phyloP scores from a whole-genome alignment of 1,140 invertebrate species.

The Eriocheir sinensis region DNA sequence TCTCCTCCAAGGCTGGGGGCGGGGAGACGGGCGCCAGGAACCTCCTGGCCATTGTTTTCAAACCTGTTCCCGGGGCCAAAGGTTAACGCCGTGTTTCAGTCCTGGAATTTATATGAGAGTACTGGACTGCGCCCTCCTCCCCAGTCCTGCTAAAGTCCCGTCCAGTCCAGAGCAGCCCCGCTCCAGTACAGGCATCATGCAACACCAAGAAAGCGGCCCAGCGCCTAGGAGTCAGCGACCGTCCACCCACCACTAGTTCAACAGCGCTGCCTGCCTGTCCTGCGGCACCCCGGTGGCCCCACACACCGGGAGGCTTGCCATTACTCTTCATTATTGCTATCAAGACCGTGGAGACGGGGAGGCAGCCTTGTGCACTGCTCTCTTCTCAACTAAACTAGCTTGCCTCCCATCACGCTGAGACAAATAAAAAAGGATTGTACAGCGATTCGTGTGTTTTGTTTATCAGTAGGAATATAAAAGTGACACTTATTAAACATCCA shows the following conservation, averaged over 20 bases:
- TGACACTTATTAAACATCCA: not conserved
- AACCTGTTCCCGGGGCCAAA: conserved; percentile 11
- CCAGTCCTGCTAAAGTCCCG: not conserved
- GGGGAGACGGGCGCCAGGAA: not conserved
- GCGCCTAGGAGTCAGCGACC: not conserved
- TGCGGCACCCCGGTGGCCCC: not conserved
- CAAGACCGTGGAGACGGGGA: not conserved
- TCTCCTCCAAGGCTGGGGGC: not conserved
- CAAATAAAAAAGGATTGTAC: not conserved
- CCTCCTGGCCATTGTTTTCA: conserved; percentile 5
- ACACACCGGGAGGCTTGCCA: not conserved
- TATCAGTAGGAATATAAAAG: not conserved
- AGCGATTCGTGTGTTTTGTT: no score
- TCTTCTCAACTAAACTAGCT: not conserved
- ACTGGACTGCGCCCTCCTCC: not conserved
- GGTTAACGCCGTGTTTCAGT: conserved; percentile 22
- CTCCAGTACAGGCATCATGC: not conserved
- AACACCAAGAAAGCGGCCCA: not conserved
- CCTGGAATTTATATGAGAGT: conserved; percentile 24
- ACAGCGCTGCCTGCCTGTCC: not conserved
- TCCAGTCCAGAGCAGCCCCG: not conserved
- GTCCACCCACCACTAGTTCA: not conserved
- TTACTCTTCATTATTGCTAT: conserved; percentile 10
- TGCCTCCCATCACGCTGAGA: not conserved
- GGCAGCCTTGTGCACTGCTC: not conserved